Percentiles rank a stretch among this genome's conserved stretches.
Evolutionary conservation across 2,113 vertebrate genomes (phyloP).

Genomic region (Grus americana): DNA sequence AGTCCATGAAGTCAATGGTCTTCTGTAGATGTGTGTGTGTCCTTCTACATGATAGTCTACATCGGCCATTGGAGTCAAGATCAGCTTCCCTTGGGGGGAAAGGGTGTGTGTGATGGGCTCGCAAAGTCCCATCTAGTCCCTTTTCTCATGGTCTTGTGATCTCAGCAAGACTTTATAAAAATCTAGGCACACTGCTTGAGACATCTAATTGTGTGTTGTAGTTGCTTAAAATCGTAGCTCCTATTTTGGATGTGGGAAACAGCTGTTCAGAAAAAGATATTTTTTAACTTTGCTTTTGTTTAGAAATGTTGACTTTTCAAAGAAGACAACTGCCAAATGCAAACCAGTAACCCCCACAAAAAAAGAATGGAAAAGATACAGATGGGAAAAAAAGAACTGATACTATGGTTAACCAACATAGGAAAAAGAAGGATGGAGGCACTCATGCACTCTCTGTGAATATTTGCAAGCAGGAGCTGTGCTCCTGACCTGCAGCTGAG

Average conservation of each 20-base stretch:
- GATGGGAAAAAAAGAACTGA: background rate
- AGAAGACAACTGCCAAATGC: background rate
- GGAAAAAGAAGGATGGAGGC: background rate
- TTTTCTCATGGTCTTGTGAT: background rate
- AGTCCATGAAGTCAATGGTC: background rate
- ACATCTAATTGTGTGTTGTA: background rate
- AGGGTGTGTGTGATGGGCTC: background rate
- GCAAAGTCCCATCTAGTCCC: background rate
- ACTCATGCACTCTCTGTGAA: rapidly evolving
- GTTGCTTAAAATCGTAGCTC: background rate
- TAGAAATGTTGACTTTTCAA: background rate
- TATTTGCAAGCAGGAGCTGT: background rate
- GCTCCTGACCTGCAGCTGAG: background rate
- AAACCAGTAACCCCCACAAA: background rate
- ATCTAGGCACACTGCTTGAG: background rate
- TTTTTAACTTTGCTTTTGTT: background rate
- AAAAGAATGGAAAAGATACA: background rate
- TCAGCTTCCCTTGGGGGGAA: background rate
- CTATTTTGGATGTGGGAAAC: background rate
- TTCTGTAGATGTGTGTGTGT: background rate
- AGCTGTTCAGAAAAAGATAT: background rate
- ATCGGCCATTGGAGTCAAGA: background rate
- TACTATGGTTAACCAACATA: background rate
- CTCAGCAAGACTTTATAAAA: background rate
- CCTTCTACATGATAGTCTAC: background rate